Base-by-base conservation (phyloP, 1,140 invertebrate genomes). In the Parapsyche elsis region DNA sequence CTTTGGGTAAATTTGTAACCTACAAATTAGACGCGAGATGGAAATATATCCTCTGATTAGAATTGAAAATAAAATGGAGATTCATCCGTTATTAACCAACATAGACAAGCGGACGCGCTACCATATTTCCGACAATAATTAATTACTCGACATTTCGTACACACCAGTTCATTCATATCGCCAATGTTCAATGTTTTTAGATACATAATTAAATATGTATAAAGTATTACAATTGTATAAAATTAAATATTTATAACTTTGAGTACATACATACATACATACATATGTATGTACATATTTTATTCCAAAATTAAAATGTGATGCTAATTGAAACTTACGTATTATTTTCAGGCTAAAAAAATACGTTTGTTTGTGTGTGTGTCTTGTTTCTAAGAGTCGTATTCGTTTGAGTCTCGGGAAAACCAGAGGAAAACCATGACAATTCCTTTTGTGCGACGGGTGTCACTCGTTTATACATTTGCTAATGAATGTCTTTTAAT, bases 31-130 rank as follows among this genome's bases (percentile, higher is more conserved):
- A 61, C 10, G 21, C 9, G 9, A 61, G 16, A 19, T 5, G 2
- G 21, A 19, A 21, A 61, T 21, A 9, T 61, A 9, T 21, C 4
- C 16, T 53, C 16, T 53, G 57, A 38, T 38, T 61, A 19, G 16
- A 61, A n/a, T 9, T 21, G 57, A 21, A 61, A 61, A 61, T 1
- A 21, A 61, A 61, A 61, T 21, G 57, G 57, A 61, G 19, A 19
- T 61, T 61, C 57, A 61, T 38, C 57, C 16, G 21, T 61, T 19
- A 61, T 61, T 61, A 61, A 61, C 57, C 57, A 19, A 61, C 10
- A 21, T 21, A 61, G 57, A 61, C 57, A 61, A 61, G 57, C 49
- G 49, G 49, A 61, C 10, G 57, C 49, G 49, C 2, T 14, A 21
- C n/a, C 57, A 16, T 61, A 5, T 61, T 16, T 61, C 57, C 16